A percentile compares a stretch with the other conserved stretches of the same genome.
phyloP scores from a whole-genome alignment of 1,140 invertebrate species.

The Spodoptera frugiperda region DNA sequence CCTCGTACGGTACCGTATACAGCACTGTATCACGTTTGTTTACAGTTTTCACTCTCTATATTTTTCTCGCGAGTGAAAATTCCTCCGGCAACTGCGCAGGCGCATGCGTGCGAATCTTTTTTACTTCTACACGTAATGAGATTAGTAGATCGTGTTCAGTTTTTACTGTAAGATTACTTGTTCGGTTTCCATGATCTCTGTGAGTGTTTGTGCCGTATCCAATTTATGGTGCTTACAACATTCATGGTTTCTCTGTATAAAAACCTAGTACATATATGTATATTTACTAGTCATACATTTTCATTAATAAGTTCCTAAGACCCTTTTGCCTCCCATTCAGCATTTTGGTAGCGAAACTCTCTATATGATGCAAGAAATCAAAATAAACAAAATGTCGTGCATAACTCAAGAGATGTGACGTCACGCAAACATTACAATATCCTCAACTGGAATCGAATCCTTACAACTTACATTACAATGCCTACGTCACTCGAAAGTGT shows the following conservation, averaged over 20 bases:
- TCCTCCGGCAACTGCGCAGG: constrained; percentile 46
- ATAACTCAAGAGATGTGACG: too few species aligned
- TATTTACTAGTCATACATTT: too few species aligned
- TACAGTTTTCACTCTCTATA: constrained; percentile 82
- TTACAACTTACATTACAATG: background rate
- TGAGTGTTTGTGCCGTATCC: background rate
- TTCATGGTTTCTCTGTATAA: too few species aligned
- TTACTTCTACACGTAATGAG: constrained; percentile 35
- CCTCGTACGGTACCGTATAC: constrained; percentile 57
- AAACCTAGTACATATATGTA: too few species aligned
- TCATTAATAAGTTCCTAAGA: too few species aligned
- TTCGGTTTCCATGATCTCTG: constrained; percentile 4
- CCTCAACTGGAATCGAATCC: background rate
- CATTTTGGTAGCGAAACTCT: too few species aligned
- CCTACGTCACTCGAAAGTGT: background rate
- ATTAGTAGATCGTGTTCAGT: constrained; percentile 35
- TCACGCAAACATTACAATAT: background rate
- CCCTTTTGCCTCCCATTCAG: too few species aligned
- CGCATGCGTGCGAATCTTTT: constrained; percentile 41
- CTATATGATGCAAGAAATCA: too few species aligned
- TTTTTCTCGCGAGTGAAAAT: constrained; percentile 82
- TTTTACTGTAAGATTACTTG: constrained; percentile 4
- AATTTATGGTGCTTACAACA: too few species aligned
- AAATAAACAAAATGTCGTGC: too few species aligned
- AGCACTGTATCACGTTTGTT: constrained; percentile 74